Percentiles rank a stretch among this genome's conserved stretches.
Evolutionary conservation across 2,113 vertebrate species (phyloP).

Genomic region (Rhea americana): DNA sequence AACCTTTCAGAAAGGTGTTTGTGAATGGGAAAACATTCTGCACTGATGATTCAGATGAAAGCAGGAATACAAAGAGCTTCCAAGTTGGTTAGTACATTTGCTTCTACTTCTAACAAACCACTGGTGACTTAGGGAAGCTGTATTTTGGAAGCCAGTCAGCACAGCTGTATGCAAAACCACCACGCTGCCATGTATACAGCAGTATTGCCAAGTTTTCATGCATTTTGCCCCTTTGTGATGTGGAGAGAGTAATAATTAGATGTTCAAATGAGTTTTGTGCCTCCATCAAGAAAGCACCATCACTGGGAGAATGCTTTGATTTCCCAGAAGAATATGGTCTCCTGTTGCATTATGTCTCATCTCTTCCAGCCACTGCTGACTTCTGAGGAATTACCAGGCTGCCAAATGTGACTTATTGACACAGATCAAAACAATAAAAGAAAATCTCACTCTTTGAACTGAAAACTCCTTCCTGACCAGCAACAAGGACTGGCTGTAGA

Average conservation of each 20-base stretch:
- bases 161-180: neutral
- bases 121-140: neutral
- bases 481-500: neutral
- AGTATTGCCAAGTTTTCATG: accelerated
- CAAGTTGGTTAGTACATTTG: neutral
- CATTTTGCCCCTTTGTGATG: accelerated
- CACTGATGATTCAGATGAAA: neutral
- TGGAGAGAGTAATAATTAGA: neutral
- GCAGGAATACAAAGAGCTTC: neutral
- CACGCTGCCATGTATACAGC: accelerated
- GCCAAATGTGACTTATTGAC: neutral
- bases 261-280: neutral
- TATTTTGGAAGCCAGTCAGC: neutral
- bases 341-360: neutral
- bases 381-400: neutral
- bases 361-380: neutral
- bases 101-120: neutral
- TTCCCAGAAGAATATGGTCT: neutral
- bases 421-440: neutral
- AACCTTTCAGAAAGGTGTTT: neutral
- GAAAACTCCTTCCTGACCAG: neutral
- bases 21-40: neutral
- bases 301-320: conserved; percentile 15
- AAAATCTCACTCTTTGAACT: neutral
- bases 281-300: neutral